phyloP scores from a whole-genome alignment of 2,113 vertebrate species.

The Indicator indicator region DNA sequence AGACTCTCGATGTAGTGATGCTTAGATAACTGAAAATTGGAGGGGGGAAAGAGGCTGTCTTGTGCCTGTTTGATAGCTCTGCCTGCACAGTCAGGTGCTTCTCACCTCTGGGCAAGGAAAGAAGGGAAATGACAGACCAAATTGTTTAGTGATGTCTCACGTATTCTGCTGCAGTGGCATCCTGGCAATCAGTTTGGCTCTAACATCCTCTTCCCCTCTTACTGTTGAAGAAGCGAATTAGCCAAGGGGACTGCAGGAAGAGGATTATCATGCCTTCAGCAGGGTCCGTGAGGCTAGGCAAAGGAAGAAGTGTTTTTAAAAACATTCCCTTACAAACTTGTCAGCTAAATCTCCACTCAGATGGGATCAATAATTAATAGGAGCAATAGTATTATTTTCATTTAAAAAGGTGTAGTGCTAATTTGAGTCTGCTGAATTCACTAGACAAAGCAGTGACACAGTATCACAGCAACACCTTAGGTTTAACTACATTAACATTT shows the following conservation, averaged over 20 bases:
- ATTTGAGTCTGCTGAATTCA: background rate
- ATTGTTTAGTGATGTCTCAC: background rate
- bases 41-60: background rate
- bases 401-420: background rate
- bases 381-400: background rate
- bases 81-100: background rate
- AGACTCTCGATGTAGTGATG: background rate
- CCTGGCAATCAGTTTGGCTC: background rate
- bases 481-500: background rate
- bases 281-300: background rate
- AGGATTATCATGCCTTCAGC: background rate
- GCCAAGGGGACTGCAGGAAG: background rate
- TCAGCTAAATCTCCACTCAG: background rate
- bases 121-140: background rate
- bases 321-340: background rate
- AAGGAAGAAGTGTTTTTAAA: background rate
- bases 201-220: background rate
- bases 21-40: background rate
- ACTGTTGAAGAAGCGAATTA: background rate
- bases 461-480: background rate
- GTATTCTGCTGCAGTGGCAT: background rate
- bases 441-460: fast-evolving
- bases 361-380: background rate
- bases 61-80: background rate
- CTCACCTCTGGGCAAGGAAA: background rate